phyloP scores from a whole-genome alignment of 2,888 invertebrate species.

The Conomelus anceps region DNA sequence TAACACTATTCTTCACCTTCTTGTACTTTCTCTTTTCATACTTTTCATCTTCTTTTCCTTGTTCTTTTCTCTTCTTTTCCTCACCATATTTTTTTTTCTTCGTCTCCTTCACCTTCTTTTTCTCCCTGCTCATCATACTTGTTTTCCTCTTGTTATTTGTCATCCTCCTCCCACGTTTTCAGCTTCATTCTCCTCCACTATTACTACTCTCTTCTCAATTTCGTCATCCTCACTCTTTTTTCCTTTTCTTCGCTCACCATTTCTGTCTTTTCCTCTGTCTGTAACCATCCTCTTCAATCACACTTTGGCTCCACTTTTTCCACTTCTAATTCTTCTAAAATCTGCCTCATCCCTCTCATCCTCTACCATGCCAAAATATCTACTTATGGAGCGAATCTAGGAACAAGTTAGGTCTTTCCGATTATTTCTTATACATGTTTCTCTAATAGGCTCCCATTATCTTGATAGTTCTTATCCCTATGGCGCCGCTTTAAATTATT shows the following conservation, averaged over 20 bases:
- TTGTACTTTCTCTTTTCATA: not conserved
- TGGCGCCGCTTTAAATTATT: not conserved
- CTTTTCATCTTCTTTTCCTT: not conserved
- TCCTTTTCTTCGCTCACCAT: not conserved
- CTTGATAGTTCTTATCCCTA: not conserved
- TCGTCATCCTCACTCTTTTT: not conserved
- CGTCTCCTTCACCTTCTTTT: not conserved
- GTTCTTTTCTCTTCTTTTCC: not conserved
- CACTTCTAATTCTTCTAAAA: no score
- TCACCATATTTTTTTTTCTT: not conserved
- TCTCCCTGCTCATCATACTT: no score
- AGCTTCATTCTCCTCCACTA: no score
- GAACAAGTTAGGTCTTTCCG: not conserved
- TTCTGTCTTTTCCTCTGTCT: not conserved
- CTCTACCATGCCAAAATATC: not conserved
- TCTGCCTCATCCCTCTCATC: not conserved
- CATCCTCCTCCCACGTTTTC: no score
- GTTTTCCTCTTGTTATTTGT: no score
- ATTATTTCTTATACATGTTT: not conserved
- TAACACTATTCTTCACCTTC: not conserved
- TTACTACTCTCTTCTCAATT: no score
- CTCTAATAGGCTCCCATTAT: not conserved
- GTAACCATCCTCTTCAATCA: not conserved
- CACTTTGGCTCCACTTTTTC: not conserved
- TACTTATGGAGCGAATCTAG: not conserved